Percentiles rank a stretch among this genome's conserved stretches.
These are phyloP conservation scores for Haliclystus octoradiatus DNA, from an alignment of 30 jellyfish, hydroid and myxozoan species.

Conservation along the genomic window DNA sequence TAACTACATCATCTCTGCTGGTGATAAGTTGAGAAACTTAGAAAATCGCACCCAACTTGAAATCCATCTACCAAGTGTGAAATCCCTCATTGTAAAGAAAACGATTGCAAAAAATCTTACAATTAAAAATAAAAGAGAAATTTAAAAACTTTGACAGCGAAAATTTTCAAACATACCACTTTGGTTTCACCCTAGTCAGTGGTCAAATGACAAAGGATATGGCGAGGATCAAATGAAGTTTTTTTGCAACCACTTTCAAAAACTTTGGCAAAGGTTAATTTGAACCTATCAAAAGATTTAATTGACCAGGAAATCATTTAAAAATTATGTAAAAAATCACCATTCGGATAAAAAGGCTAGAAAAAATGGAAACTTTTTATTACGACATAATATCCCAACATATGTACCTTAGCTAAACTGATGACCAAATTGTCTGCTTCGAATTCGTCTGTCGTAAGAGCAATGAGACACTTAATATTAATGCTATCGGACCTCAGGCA, in stretches of 20 bases:
- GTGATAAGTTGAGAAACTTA: neutral
- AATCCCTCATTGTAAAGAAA: too few species aligned
- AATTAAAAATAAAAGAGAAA: neutral
- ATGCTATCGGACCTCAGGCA: constrained; percentile 3
- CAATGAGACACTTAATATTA: neutral
- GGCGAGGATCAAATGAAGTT: neutral
- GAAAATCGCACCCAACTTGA: neutral
- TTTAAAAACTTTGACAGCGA: neutral
- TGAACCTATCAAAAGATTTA: neutral
- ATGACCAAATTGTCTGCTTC: neutral
- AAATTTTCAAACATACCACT: neutral
- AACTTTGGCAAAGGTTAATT: neutral
- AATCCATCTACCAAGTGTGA: neutral
- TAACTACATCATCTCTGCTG: too few species aligned
- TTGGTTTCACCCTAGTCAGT: neutral
- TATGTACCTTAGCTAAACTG: neutral
- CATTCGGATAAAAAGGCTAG: neutral
- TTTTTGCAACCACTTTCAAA: constrained; percentile 4
- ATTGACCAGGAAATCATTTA: constrained; percentile 1
- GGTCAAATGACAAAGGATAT: neutral
- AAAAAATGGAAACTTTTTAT: neutral
- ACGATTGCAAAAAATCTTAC: neutral
- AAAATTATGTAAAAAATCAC: neutral
- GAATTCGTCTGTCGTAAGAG: constrained; percentile 5
- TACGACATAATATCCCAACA: constrained; percentile 4